Percentiles rank a stretch among this genome's conserved stretches.
phyloP scores from a whole-genome alignment of 1,140 invertebrate species.

The Drosophila funebris region DNA sequence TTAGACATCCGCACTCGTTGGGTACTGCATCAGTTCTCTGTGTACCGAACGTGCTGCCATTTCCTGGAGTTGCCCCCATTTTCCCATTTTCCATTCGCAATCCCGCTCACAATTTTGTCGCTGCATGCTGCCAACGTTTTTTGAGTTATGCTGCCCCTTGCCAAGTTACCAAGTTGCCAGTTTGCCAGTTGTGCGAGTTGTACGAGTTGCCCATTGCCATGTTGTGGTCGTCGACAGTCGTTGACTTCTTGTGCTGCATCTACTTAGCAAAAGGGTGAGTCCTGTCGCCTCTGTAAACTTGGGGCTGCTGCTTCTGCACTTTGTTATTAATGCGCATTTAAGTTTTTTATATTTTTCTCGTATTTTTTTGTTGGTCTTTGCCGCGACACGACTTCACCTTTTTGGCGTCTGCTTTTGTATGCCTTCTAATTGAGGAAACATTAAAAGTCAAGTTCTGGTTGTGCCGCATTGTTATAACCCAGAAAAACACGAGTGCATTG shows the following conservation, averaged over 20 bases:
- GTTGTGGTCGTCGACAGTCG: slow-evolving; percentile 61
- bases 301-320: slow-evolving; percentile 48
- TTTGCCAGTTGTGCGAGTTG: neutral
- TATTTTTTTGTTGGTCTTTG: slow-evolving; percentile 12
- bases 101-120: slow-evolving; percentile 66
- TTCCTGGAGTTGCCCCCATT: slow-evolving; percentile 39
- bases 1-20: slow-evolving; percentile 67
- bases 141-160: slow-evolving; percentile 64
- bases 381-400: slow-evolving; percentile 65
- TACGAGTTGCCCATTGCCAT: slow-evolving; percentile 9
- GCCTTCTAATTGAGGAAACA: slow-evolving; percentile 80
- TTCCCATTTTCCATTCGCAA: neutral
- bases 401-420: slow-evolving; percentile 71
- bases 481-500: slow-evolving; percentile 80
- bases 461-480: slow-evolving; percentile 79
- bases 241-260: slow-evolving; percentile 58
- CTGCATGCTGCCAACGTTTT: slow-evolving; percentile 63
- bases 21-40: slow-evolving; percentile 65
- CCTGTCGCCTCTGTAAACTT: neutral
- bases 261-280: slow-evolving; percentile 34
- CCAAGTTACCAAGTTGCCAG: slow-evolving; percentile 35
- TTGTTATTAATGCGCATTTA: slow-evolving; percentile 82
- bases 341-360: slow-evolving; percentile 52
- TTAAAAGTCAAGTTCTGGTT: slow-evolving; percentile 80
- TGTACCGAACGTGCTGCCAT: slow-evolving; percentile 75